A percentile compares a stretch with the other conserved stretches of the same genome.
These are phyloP conservation scores for Falco columbarius DNA, from an alignment of 2,797 vertebrate species.

Conservation along the genomic window DNA sequence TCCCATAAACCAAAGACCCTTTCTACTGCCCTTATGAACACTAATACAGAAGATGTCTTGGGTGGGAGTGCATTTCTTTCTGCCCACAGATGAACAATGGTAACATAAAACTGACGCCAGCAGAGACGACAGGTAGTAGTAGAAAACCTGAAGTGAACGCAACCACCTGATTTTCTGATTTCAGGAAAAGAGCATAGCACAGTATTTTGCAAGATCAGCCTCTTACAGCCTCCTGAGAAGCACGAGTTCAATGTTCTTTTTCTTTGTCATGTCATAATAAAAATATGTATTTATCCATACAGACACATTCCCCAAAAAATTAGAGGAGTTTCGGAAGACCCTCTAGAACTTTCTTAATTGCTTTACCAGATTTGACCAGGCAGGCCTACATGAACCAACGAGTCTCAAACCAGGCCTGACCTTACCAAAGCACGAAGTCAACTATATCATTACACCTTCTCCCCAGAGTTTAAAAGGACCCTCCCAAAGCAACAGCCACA, in stretches of 20 bases:
- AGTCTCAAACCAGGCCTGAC: neutral
- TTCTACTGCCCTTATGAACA: neutral
- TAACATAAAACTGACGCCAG: neutral
- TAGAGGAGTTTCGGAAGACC: neutral
- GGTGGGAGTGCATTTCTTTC: fast-evolving
- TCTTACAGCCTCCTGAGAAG: neutral
- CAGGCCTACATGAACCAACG: neutral
- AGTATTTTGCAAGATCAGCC: neutral
- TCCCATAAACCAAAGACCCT: neutral
- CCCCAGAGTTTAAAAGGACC: neutral
- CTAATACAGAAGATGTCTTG: neutral
- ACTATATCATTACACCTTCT: neutral
- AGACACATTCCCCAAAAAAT: fast-evolving
- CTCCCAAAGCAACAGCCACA: neutral
- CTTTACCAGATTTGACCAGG: neutral
- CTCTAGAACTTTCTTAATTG: neutral
- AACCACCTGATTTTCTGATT: neutral
- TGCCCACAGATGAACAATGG: neutral
- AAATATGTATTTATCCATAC: neutral
- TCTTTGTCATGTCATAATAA: neutral
- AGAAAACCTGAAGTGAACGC: neutral
- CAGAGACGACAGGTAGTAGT: neutral
- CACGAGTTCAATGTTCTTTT: neutral
- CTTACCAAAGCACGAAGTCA: neutral
- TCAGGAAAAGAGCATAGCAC: neutral